phyloP scores from a whole-genome alignment of 2,113 vertebrate genomes.

The Craseonycteris thonglongyai region DNA sequence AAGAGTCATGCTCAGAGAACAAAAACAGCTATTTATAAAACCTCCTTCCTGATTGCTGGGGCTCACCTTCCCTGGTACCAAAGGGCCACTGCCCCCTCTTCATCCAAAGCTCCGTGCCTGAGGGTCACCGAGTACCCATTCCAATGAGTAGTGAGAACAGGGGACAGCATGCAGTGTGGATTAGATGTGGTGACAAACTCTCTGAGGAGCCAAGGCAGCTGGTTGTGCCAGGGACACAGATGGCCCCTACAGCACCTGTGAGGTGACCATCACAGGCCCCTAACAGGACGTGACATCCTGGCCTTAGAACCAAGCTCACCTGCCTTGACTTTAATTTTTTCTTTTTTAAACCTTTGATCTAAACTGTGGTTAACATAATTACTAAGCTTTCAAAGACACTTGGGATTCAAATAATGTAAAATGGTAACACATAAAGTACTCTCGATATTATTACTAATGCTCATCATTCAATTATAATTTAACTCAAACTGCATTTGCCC shows the following conservation, averaged over 20 bases:
- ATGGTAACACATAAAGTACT: background rate
- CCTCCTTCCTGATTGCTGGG: slow-evolving; percentile 56
- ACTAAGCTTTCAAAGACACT: background rate
- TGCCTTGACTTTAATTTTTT: background rate
- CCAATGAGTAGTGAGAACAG: slow-evolving; percentile 25
- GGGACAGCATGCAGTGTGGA: slow-evolving; percentile 31
- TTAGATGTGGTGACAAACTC: slow-evolving; percentile 49
- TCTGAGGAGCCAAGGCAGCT: slow-evolving; percentile 47
- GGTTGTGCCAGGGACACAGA: slow-evolving; percentile 32
- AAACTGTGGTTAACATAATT: background rate
- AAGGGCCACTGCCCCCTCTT: slow-evolving; percentile 43
- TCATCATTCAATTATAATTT: background rate
- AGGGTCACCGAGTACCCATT: background rate
- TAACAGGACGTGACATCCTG: background rate
- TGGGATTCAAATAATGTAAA: background rate
- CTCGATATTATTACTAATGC: background rate
- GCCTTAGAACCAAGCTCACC: background rate
- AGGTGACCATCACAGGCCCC: background rate
- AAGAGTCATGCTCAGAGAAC: slow-evolving; percentile 53
- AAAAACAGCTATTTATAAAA: slow-evolving; percentile 66
- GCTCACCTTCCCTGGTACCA: slow-evolving; percentile 49
- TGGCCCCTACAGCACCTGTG: slow-evolving; percentile 57
- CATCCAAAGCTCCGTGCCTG: slow-evolving; percentile 23
- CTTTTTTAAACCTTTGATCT: background rate
- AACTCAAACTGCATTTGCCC: background rate